Percentiles rank a stretch among this genome's conserved stretches.
Conservation (phyloP, 2,888 invertebrate genomes). For the Limnephilus lunatus region DNA sequence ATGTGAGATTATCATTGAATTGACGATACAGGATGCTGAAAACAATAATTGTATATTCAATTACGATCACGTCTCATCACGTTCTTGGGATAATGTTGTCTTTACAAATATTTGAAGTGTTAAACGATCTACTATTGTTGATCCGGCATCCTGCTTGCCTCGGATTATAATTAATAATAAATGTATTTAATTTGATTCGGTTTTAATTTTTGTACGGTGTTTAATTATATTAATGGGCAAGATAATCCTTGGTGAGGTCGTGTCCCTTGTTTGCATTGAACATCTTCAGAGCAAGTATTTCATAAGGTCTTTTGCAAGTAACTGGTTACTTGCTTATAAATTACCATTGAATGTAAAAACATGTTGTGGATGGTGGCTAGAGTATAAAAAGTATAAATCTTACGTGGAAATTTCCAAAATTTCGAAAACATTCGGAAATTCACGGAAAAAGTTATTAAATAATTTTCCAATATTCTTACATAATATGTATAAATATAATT, state of each 20-base stretch:
- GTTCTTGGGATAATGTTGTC: conserved; percentile 2
- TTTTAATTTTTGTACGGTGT: not conserved
- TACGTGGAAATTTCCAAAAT: no score
- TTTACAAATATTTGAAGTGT: not conserved
- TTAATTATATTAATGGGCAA: conserved; percentile 3
- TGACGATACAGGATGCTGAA: not conserved
- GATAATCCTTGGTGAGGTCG: conserved; percentile 14
- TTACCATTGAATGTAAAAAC: not conserved
- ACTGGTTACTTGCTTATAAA: not conserved
- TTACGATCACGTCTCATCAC: not conserved
- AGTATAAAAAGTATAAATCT: no score
- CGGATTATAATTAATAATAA: not conserved
- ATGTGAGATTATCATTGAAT: not conserved
- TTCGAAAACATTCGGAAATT: no score
- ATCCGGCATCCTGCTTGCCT: not conserved
- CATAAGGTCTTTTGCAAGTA: not conserved
- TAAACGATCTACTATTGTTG: not conserved
- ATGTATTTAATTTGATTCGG: not conserved
- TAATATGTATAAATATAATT: no score
- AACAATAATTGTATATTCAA: not conserved
- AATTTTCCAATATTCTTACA: no score
- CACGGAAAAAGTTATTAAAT: no score
- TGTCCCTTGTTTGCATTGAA: not conserved
- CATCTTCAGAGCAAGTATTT: not conserved
- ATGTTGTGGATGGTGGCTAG: not conserved